Evolutionary conservation across 2,888 invertebrate genomes (phyloP).

Genomic region (Leptura quadrifasciata): DNA sequence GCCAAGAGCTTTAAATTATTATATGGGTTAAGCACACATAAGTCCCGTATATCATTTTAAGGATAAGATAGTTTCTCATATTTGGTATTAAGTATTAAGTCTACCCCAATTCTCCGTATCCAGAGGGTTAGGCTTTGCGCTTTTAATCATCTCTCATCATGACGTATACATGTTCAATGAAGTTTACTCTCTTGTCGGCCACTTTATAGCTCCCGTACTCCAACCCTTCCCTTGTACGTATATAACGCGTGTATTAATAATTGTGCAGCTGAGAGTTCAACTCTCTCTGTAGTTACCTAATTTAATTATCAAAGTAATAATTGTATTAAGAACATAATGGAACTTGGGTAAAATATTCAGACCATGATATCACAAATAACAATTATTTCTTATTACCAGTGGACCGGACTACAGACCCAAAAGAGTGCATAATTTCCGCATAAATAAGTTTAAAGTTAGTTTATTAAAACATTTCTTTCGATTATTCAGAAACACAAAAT

Average conservation of each 20-base stretch:
- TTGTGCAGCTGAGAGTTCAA: constrained; percentile 5
- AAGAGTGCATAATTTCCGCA: no score
- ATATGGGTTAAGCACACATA: constrained; percentile 29
- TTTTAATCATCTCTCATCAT: constrained; percentile 29
- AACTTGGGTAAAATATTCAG: no score
- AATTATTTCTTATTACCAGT: no score
- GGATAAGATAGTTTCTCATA: constrained; percentile 38
- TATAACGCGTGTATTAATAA: constrained; percentile 22
- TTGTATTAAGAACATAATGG: neutral
- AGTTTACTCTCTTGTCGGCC: constrained; percentile 19
- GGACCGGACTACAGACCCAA: no score
- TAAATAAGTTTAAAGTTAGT: no score
- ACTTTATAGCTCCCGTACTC: constrained; percentile 15
- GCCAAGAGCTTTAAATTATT: constrained; percentile 28
- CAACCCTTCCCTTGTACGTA: constrained; percentile 14
- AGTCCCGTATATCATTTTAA: constrained; percentile 33
- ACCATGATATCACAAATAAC: no score
- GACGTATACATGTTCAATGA: constrained; percentile 35
- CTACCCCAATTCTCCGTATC: constrained; percentile 14
- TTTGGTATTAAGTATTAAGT: constrained; percentile 30
- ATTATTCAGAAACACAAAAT: no score
- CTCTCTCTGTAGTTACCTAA: neutral
- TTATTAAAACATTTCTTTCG: no score
- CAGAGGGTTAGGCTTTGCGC: constrained; percentile 26
- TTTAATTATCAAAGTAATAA: constrained; percentile 4